Evolutionary conservation across 2,113 vertebrate species (phyloP), one percentile per base, ranked within the genome.

Genomic region (Pachyramphus minor): DNA sequence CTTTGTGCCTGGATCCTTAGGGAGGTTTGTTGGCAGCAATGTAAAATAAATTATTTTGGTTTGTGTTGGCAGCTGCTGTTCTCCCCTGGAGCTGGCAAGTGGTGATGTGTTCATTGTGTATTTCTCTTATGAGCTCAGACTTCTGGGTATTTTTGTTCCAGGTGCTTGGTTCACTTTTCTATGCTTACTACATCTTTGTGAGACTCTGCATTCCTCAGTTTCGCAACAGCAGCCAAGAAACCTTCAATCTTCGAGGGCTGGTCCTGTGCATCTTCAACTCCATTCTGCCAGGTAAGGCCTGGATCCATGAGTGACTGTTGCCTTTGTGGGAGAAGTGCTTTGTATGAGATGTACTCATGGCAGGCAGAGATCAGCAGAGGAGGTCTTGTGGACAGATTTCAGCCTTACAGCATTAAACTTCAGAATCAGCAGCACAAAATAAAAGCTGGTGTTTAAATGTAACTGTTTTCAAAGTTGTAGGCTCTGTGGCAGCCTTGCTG

Each of bases 181-280:
- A 99, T 83, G 97, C 98, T 20, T 99, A 99, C 95, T 99, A 99
- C 79, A 97, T 99, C 89, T 99, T 99, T 95, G 98, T 99, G 92
- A 98, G 99, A 56, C 98, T 99, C 74, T 99, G 98, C 90, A 98
- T 98, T 86, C 99, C 99, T 44, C 98, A 98, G 93, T 99, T 99
- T 82, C 98, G 91, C 86, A 99, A 98, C 92, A 98, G 98, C 49
- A 98, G 98, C 58, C 97, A 98, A 87, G 99, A 99, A 93, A 98
- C 99, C 23, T 99, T 99, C 93, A 99, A 98, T 68, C 97, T 99
- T 62, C 98, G 98, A 39, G 98, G 98, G 85, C 98, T 99, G 97
- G 99, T 99, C 68, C 98, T 99, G 13, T 99, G 99, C 83, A 97
- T 99, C 52, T 99, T 99, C 96, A 99, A 99, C 95, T 99, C 99